phyloP scores from a whole-genome alignment of 2,113 vertebrate species.

The Nibea albiflora region DNA sequence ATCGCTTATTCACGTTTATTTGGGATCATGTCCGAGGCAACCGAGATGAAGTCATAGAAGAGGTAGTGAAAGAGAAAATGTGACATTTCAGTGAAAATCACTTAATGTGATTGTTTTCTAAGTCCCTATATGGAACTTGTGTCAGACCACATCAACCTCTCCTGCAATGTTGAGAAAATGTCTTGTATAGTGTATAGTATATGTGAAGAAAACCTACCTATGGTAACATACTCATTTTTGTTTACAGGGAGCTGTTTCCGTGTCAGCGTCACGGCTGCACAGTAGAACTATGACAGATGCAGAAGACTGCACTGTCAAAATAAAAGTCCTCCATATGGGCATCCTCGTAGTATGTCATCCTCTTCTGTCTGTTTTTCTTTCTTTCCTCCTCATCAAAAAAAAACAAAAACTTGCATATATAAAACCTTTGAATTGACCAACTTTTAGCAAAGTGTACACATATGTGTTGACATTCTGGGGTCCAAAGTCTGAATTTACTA shows the following conservation, averaged over 20 bases:
- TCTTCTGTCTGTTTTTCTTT: background rate
- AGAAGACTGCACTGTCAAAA: slow-evolving; percentile 11
- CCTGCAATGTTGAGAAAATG: background rate
- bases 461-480: background rate
- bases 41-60: slow-evolving; percentile 12
- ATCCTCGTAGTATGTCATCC: background rate
- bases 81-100: background rate
- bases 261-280: background rate
- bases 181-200: too few species aligned
- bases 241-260: background rate
- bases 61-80: slow-evolving; percentile 13
- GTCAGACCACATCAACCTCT: background rate
- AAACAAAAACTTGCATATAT: background rate
- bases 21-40: slow-evolving; percentile 1
- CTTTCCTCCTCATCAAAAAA: background rate
- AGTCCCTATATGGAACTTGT: background rate
- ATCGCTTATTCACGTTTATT: slow-evolving; percentile 8
- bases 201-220: background rate
- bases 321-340: background rate
- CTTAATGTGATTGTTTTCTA: background rate
- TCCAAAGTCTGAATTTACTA: background rate
- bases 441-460: background rate
- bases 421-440: background rate
- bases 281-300: slow-evolving; percentile 6
- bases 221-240: background rate